Evolutionary conservation across 1,140 invertebrate genomes (phyloP).

Genomic region (Polypedilum pembai): DNA sequence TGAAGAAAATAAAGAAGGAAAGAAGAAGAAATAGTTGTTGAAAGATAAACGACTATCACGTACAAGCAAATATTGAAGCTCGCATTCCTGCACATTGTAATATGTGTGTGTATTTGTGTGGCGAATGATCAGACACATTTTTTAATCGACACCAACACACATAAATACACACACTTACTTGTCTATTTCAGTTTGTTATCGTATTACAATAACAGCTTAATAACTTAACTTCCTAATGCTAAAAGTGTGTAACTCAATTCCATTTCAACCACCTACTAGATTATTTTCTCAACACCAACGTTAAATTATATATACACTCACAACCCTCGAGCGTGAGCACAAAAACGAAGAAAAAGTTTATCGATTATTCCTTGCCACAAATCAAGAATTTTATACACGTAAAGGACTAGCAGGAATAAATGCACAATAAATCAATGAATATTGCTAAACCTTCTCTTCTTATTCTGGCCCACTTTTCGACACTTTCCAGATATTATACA

Average conservation of each 20-base stretch:
- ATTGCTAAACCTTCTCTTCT: neutral
- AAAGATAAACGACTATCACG: constrained; percentile 23
- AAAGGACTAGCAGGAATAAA: neutral
- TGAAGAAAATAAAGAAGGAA: too few relatives aligned
- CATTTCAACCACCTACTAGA: neutral
- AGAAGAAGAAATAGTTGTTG: neutral
- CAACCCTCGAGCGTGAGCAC: neutral
- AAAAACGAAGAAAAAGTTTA: neutral
- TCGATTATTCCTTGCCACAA: neutral
- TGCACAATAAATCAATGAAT: constrained; percentile 10
- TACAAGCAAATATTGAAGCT: constrained; percentile 21
- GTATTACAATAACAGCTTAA: constrained; percentile 6
- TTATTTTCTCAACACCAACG: neutral
- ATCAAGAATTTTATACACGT: neutral
- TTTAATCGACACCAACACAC: neutral
- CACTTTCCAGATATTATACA: neutral
- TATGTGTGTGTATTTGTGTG: neutral
- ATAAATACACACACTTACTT: neutral
- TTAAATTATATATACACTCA: neutral
- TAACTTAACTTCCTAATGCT: neutral
- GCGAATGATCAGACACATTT: neutral
- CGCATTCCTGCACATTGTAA: neutral
- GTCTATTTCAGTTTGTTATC: neutral
- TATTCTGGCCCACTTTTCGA: neutral
- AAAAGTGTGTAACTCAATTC: neutral